Conservation (phyloP, 2,113 vertebrate genomes). For the Oceanites oceanicus region DNA sequence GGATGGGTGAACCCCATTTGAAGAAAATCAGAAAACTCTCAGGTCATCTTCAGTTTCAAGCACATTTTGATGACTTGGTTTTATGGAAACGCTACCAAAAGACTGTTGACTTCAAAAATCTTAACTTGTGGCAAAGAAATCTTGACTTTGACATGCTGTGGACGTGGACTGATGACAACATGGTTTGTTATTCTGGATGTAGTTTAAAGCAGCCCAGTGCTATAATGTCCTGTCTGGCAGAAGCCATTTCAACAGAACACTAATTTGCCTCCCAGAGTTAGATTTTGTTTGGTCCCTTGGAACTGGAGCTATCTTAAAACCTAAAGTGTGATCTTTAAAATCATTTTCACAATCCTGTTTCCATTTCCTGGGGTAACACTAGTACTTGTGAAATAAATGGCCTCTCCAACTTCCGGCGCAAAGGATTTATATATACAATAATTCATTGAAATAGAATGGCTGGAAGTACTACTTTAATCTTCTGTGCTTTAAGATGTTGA, state of each 20-base stretch:
- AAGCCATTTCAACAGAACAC: background rate
- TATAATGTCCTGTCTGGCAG: background rate
- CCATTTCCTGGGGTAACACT: background rate
- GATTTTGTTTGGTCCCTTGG: fast-evolving
- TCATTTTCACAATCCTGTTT: background rate
- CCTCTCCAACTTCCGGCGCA: background rate
- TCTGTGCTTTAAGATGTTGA: background rate
- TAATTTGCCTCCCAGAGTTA: background rate
- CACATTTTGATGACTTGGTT: background rate
- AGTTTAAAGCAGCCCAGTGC: background rate
- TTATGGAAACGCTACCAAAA: background rate
- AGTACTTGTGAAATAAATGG: background rate
- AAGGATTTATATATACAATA: background rate
- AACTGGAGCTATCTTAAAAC: background rate
- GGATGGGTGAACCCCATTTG: background rate
- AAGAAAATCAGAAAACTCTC: background rate
- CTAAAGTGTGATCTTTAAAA: background rate
- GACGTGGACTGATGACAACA: background rate
- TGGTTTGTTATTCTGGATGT: background rate
- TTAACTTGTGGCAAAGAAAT: background rate
- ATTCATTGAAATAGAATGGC: background rate
- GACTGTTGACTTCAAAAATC: background rate
- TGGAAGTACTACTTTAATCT: background rate
- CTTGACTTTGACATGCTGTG: background rate
- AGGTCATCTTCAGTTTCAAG: background rate